Conservation (phyloP, 2,888 invertebrate genomes). For the Entomobrya proxima region DNA sequence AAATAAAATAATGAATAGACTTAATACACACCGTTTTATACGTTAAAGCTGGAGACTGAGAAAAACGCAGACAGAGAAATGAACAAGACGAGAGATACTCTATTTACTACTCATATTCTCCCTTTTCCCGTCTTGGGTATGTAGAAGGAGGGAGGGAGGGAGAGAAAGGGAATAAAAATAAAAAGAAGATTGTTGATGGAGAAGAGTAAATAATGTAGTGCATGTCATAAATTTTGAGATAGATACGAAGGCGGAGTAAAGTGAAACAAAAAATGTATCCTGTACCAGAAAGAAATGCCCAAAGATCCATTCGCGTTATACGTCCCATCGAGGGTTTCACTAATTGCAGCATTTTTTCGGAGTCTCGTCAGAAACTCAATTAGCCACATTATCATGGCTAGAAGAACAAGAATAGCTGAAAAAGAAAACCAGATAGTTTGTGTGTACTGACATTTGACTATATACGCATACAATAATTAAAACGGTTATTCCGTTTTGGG, state of each 20-base stretch:
- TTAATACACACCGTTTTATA: not conserved
- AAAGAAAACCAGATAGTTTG: no score
- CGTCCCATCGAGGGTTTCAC: constrained; percentile 56
- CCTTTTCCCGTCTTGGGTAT: not conserved
- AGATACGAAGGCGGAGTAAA: not conserved
- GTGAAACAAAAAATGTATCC: no score
- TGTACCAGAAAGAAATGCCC: constrained; percentile 72
- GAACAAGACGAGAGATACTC: constrained; percentile 14
- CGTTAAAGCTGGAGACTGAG: not conserved
- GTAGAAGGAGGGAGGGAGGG: not conserved
- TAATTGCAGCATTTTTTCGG: constrained; percentile 68
- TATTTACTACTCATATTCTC: constrained; percentile 8
- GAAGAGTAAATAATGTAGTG: constrained; percentile 16
- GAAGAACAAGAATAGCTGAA: constrained; percentile 50
- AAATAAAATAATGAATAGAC: constrained; percentile 11
- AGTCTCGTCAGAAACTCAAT: constrained; percentile 60
- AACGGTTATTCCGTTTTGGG: no score
- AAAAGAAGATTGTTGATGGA: not conserved
- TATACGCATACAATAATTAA: no score
- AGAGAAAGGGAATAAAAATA: not conserved
- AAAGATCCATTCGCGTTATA: constrained; percentile 36
- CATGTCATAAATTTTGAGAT: not conserved
- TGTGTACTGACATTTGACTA: no score
- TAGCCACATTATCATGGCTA: constrained; percentile 69
- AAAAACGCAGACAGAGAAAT: not conserved